A percentile compares a stretch with the other conserved stretches of the same genome.
Evolutionary conservation across 2,888 invertebrate species (phyloP).

Genomic region (Schrankia costaestrigalis): DNA sequence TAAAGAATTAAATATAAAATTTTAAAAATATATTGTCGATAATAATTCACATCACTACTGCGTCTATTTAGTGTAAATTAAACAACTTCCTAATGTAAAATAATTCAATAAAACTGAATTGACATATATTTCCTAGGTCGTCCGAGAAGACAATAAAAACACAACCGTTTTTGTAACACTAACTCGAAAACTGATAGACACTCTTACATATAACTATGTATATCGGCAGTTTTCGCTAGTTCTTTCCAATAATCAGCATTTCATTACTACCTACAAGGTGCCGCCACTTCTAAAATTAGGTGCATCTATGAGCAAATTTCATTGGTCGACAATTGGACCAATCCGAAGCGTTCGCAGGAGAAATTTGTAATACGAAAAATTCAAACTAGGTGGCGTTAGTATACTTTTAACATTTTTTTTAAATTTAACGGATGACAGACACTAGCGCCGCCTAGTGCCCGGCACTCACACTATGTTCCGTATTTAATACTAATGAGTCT

Average conservation of each 20-base stretch:
- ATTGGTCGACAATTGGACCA: slow-evolving; percentile 63
- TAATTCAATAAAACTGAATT: slow-evolving; percentile 15
- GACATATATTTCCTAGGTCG: slow-evolving; percentile 22
- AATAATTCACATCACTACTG: slow-evolving; percentile 16
- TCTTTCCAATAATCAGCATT: slow-evolving; percentile 30
- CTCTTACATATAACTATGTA: slow-evolving; percentile 36
- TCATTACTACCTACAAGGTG: slow-evolving; percentile 64
- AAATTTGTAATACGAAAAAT: slow-evolving; percentile 31
- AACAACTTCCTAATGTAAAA: no score
- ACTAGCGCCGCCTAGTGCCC: slow-evolving; percentile 22
- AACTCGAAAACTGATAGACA: slow-evolving; percentile 32
- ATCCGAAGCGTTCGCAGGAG: slow-evolving; percentile 52
- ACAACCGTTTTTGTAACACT: slow-evolving; percentile 32
- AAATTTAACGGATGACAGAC: slow-evolving; percentile 5
- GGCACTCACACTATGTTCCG: slow-evolving; percentile 15
- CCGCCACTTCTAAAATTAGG: slow-evolving; percentile 59
- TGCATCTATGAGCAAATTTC: slow-evolving; percentile 73
- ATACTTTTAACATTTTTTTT: slow-evolving; percentile 10
- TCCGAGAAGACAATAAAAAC: slow-evolving; percentile 28
- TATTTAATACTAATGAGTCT: slow-evolving; percentile 30
- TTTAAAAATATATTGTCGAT: slow-evolving; percentile 9
- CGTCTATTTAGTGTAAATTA: slow-evolving; percentile 11
- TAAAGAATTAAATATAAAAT: slow-evolving; percentile 3
- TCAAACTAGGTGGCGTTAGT: slow-evolving; percentile 27
- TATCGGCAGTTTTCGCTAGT: slow-evolving; percentile 72